phyloP scores from a whole-genome alignment of 2,888 invertebrate genomes.

The Cephonodes hylas region DNA sequence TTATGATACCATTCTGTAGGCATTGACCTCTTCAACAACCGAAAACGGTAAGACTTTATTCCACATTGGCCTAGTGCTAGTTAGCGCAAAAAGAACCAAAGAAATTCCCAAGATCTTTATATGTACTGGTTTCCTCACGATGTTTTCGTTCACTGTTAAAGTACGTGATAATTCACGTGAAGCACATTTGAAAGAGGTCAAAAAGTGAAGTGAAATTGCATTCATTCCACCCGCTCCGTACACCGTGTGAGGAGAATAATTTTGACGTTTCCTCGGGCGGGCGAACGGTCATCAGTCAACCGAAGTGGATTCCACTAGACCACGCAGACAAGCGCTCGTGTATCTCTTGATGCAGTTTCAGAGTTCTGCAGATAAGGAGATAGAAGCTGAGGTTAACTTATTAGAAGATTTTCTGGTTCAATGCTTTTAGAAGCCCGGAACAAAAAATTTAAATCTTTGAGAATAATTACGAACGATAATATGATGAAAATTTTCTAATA shows the following conservation, averaged over 20 bases:
- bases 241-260: not conserved
- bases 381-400: not conserved
- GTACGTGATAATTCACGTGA: not conserved
- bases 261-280: slow-evolving; percentile 42
- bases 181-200: not conserved
- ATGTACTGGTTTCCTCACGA: no score
- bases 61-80: no score
- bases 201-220: not conserved
- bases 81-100: no score
- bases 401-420: not conserved
- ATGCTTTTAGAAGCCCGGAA: slow-evolving; percentile 25
- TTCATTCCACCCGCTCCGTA: not conserved
- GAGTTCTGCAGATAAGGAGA: not conserved
- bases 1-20: no score
- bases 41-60: no score
- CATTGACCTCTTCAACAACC: no score
- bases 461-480: no score
- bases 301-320: slow-evolving; percentile 57
- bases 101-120: no score
- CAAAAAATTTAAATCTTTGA: no score
- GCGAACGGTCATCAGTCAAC: slow-evolving; percentile 53
- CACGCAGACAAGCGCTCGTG: slow-evolving; percentile 41
- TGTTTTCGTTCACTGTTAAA: no score
- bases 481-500: no score
- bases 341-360: slow-evolving; percentile 58